Evolutionary conservation across 1,140 invertebrate genomes (phyloP).

Genomic region (Campoletis sonorensis): DNA sequence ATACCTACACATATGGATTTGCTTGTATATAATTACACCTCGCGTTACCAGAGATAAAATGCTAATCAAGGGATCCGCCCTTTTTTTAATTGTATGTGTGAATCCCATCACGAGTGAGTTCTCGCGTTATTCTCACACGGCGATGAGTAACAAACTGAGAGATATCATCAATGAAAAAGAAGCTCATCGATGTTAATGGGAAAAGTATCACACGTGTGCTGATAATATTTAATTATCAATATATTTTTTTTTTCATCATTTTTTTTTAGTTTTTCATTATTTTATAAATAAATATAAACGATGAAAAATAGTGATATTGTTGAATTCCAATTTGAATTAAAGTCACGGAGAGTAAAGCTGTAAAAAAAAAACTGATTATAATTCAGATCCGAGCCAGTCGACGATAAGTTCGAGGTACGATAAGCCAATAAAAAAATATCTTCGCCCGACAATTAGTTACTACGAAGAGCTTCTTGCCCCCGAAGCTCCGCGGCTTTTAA

Average conservation of each 20-base stretch:
- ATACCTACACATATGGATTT: constrained; percentile 56
- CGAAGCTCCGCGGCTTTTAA: constrained; percentile 61
- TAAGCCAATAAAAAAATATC: too few species aligned
- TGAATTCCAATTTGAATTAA: too few species aligned
- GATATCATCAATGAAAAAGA: constrained; percentile 42
- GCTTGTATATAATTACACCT: constrained; percentile 40
- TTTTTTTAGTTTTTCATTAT: too few species aligned
- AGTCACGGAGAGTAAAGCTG: too few species aligned
- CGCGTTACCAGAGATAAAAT: constrained; percentile 67
- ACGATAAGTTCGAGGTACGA: too few species aligned
- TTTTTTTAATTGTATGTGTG: constrained; percentile 66
- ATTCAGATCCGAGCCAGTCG: too few species aligned
- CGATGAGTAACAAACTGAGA: background rate
- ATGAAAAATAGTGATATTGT: too few species aligned
- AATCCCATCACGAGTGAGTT: constrained; percentile 61
- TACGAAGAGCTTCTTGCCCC: constrained; percentile 48
- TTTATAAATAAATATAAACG: too few species aligned
- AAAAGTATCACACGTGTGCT: background rate
- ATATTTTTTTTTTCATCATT: too few species aligned
- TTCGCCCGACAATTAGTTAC: constrained; percentile 61
- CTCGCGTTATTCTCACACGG: constrained; percentile 50
- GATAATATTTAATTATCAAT: too few species aligned
- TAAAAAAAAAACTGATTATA: too few species aligned
- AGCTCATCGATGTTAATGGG: constrained; percentile 37
- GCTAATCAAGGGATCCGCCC: constrained; percentile 57